phyloP scores from a whole-genome alignment of 1,140 invertebrate genomes.

The Eurosta solidaginis region DNA sequence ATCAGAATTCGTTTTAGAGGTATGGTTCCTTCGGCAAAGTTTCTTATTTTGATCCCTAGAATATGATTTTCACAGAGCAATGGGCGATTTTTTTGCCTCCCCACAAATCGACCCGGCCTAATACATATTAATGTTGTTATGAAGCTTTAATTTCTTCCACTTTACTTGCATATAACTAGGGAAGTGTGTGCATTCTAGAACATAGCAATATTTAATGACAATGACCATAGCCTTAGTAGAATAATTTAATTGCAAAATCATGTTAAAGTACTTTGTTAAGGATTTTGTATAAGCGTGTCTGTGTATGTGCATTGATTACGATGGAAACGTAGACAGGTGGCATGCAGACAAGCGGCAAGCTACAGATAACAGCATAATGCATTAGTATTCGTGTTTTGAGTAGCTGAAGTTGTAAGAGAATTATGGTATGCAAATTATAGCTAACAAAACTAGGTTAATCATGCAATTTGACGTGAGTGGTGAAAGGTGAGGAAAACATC shows the following conservation, averaged over 20 bases:
- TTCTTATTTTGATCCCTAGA: too few relatives aligned
- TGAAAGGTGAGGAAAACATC: too few relatives aligned
- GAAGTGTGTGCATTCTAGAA: background rate
- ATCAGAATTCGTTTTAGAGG: too few relatives aligned
- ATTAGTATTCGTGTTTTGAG: background rate
- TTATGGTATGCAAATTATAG: too few relatives aligned
- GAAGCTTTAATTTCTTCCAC: too few relatives aligned
- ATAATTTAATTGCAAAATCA: conserved; percentile 25
- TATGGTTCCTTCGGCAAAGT: too few relatives aligned
- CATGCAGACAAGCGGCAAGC: background rate
- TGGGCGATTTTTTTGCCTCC: too few relatives aligned
- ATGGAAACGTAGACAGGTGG: background rate
- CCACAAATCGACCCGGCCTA: too few relatives aligned
- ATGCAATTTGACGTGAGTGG: too few relatives aligned
- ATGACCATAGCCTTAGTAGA: background rate
- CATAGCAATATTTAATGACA: background rate
- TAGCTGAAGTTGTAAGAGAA: background rate
- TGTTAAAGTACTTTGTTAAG: background rate
- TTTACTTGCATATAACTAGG: background rate
- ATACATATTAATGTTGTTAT: too few relatives aligned
- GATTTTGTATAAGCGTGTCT: background rate
- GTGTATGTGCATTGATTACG: background rate
- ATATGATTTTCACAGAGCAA: too few relatives aligned
- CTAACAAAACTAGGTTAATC: too few relatives aligned
- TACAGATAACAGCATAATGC: conserved; percentile 8